These are phyloP conservation scores for Thunnus albacares DNA, from an alignment of 2,797 vertebrate genomes.

Conservation along the genomic window DNA sequence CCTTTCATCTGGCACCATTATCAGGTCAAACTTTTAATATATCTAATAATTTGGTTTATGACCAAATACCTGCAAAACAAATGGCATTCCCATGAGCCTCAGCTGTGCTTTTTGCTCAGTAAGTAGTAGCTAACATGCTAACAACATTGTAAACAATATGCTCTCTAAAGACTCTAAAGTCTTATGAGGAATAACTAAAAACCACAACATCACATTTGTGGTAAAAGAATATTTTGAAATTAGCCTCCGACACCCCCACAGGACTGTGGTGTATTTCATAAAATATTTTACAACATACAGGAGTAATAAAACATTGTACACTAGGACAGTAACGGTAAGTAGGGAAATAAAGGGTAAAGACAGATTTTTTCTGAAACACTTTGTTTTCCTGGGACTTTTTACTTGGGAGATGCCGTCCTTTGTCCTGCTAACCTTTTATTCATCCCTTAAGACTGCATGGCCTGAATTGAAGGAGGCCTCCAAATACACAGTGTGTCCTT, in stretches of 20 bases:
- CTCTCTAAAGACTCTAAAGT: background rate
- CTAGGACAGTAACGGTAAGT: too few species aligned
- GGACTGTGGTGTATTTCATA: background rate
- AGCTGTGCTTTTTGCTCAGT: background rate
- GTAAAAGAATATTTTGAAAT: constrained; percentile 13
- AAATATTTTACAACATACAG: background rate
- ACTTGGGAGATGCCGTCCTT: constrained; percentile 28
- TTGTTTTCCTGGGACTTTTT: constrained; percentile 30
- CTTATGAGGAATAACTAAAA: background rate
- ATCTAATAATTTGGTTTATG: too few species aligned
- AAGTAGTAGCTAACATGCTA: background rate
- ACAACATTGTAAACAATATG: background rate
- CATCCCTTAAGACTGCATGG: constrained; percentile 52
- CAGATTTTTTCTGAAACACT: constrained; percentile 24
- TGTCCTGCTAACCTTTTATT: constrained; percentile 46
- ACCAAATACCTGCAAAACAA: too few species aligned
- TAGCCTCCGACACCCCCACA: background rate
- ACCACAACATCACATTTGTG: background rate
- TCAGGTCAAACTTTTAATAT: background rate
- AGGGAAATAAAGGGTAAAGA: background rate
- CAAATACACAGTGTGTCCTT: constrained; percentile 47
- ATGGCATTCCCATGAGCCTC: too few species aligned
- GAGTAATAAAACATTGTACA: background rate
- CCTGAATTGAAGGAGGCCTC: constrained; percentile 55
- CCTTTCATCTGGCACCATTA: background rate